Conservation (phyloP, 2,888 invertebrate species). For the Epiblema foenella region DNA sequence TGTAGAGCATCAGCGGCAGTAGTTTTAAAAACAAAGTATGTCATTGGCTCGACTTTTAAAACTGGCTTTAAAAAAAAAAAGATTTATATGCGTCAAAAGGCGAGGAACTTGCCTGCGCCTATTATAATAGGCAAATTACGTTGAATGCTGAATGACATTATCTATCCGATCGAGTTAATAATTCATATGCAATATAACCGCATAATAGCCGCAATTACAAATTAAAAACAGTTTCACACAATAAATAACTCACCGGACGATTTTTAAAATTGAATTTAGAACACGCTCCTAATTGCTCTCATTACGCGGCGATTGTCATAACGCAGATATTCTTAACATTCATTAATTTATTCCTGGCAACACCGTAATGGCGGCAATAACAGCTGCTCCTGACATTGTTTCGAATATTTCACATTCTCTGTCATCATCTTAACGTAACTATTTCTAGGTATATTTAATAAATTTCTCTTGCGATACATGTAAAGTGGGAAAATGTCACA, state of each 20-base stretch:
- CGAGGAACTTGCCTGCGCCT: slow-evolving; percentile 6
- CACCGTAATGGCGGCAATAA: slow-evolving; percentile 33
- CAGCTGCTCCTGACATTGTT: slow-evolving; percentile 28
- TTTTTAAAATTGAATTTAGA: slow-evolving; percentile 42
- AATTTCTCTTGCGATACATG: slow-evolving; percentile 26
- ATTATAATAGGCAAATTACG: slow-evolving; percentile 31
- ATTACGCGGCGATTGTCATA: slow-evolving; percentile 42
- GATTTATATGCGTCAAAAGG: slow-evolving; percentile 30
- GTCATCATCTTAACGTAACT: slow-evolving; percentile 34
- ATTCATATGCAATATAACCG: slow-evolving; percentile 42
- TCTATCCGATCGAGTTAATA: slow-evolving; percentile 35
- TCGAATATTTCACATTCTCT: slow-evolving; percentile 37
- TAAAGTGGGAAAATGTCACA: slow-evolving; percentile 32
- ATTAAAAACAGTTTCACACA: slow-evolving; percentile 44
- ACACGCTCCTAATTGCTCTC: slow-evolving; percentile 36
- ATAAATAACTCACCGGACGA: slow-evolving; percentile 35
- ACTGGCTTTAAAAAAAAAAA: slow-evolving; percentile 7
- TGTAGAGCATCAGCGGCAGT: background rate
- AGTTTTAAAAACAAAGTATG: background rate
- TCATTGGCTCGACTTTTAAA: background rate
- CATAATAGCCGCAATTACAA: slow-evolving; percentile 43
- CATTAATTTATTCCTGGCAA: slow-evolving; percentile 32
- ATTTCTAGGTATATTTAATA: slow-evolving; percentile 33
- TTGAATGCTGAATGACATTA: slow-evolving; percentile 38
- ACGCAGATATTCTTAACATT: slow-evolving; percentile 25